Percentiles rank a stretch among this genome's conserved stretches.
phyloP scores from a whole-genome alignment of 2,888 invertebrate species.

The Lithophane leautieri region DNA sequence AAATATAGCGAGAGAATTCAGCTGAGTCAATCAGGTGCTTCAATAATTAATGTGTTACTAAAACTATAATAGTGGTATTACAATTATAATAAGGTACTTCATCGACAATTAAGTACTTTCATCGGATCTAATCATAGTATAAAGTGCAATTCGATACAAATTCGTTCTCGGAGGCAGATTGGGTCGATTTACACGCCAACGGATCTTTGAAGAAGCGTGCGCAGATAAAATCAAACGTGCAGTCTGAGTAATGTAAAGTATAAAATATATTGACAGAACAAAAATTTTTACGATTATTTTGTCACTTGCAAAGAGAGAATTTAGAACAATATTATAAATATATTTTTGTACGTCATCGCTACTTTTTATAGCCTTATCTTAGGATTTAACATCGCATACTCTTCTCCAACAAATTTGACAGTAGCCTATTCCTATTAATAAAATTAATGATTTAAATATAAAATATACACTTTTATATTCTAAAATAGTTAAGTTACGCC shows the following conservation, averaged over 20 bases:
- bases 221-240: slow-evolving; percentile 57
- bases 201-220: slow-evolving; percentile 50
- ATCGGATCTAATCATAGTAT: slow-evolving; percentile 72
- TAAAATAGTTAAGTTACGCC: background rate
- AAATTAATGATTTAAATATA: background rate
- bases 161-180: slow-evolving; percentile 63
- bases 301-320: slow-evolving; percentile 24
- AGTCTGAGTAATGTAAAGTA: slow-evolving; percentile 36
- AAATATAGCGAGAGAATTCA: slow-evolving; percentile 65
- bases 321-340: background rate
- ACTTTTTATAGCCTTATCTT: background rate
- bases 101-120: slow-evolving; percentile 70
- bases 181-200: slow-evolving; percentile 58
- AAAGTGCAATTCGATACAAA: slow-evolving; percentile 71
- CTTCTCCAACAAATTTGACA: background rate
- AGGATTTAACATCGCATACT: background rate
- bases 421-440: background rate
- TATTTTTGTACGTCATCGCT: background rate
- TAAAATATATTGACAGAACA: slow-evolving; percentile 47
- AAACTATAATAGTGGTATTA: slow-evolving; percentile 49
- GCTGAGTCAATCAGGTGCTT: slow-evolving; percentile 63
- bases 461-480: background rate
- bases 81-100: slow-evolving; percentile 65
- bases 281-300: slow-evolving; percentile 41
- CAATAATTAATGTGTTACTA: slow-evolving; percentile 57